Conservation (phyloP, 2,113 vertebrate species). For the Pholis gunnellus region DNA sequence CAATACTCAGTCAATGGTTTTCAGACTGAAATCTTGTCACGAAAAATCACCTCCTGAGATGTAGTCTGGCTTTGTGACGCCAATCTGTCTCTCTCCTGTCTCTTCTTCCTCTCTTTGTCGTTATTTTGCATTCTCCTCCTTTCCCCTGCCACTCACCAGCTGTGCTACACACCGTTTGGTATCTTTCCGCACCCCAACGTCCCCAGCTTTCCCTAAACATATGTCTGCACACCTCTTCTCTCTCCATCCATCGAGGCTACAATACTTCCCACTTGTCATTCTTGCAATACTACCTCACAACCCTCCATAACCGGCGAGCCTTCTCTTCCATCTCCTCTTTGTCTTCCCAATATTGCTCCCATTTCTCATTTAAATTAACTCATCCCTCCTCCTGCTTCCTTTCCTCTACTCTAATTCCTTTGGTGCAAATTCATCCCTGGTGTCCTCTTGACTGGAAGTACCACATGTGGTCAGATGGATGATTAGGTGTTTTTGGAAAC, state of each 20-base stretch:
- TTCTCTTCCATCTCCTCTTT: slow-evolving; percentile 15
- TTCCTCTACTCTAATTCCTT: slow-evolving; percentile 33
- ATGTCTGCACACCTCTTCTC: slow-evolving; percentile 33
- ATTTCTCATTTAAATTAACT: slow-evolving; percentile 9
- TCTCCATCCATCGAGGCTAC: slow-evolving; percentile 9
- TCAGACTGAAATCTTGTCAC: slow-evolving; percentile 39
- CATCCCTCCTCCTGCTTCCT: not conserved
- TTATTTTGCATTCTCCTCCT: slow-evolving; percentile 8
- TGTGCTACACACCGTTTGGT: slow-evolving; percentile 45
- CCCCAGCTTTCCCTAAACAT: slow-evolving; percentile 37
- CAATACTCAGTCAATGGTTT: slow-evolving; percentile 46
- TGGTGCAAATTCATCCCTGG: slow-evolving; percentile 32
- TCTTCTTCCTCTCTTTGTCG: not conserved
- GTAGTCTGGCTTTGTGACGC: slow-evolving; percentile 17
- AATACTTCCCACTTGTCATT: slow-evolving; percentile 25
- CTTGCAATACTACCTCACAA: slow-evolving; percentile 19
- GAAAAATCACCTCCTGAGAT: slow-evolving; percentile 36
- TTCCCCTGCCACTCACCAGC: slow-evolving; percentile 32
- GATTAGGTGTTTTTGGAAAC: slow-evolving; percentile 42
- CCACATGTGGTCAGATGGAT: slow-evolving; percentile 33
- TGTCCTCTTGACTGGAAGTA: slow-evolving; percentile 44
- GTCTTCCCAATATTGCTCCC: not conserved
- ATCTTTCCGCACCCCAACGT: slow-evolving; percentile 25
- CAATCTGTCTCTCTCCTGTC: slow-evolving; percentile 6
- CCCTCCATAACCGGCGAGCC: not conserved